Evolutionary conservation across 2,888 invertebrate species (phyloP), one percentile per base, ranked within the genome.

Genomic region (Sabatieria punctata): DNA sequence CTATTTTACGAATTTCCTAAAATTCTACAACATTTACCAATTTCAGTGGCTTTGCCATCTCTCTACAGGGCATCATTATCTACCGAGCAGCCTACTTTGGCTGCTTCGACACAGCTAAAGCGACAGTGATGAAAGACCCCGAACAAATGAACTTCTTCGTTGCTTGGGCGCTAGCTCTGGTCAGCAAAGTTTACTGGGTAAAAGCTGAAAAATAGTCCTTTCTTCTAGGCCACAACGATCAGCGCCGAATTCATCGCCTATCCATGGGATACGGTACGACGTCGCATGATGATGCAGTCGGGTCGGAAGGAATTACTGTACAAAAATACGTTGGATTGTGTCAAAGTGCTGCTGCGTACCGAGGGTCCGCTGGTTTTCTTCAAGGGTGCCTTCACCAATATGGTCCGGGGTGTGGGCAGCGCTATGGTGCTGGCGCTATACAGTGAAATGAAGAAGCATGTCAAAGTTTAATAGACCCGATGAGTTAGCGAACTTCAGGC

Each of bases 21-120:
- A n/a, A n/a, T n/a, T n/a, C n/a, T n/a, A n/a, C n/a, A n/a, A n/a
- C n/a, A n/a, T n/a, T n/a, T n/a, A n/a, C n/a, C n/a, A n/a, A 19
- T 19, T 50, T 30, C 41, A 57, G 58, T 70, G 89, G 89, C 53
- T 88, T 89, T 73, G 79, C 82, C 58, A 85, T 88, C 58, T 89
- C 89, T 46, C 85, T 89, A 54, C 86, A 88, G 71, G 88, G 86
- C 70, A 56, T 58, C 19, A 50, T 88, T 61, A 85, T 88, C 70
- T 89, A 89, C 74, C 80, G 86, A 67, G 88, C 88, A 38, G 77
- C 85, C 48, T 89, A 86, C 77, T 89, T 89, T 71, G 88, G 88
- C 52, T 82, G 86, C 76, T 89, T 85, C 71, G 88, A 89, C 72
- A 88, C 88, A 49, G 85, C 85, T 57, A 84, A 85, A 67, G 85